Base-by-base conservation (phyloP, 2,888 invertebrate species). In the Leptinotarsa tumamoca region DNA sequence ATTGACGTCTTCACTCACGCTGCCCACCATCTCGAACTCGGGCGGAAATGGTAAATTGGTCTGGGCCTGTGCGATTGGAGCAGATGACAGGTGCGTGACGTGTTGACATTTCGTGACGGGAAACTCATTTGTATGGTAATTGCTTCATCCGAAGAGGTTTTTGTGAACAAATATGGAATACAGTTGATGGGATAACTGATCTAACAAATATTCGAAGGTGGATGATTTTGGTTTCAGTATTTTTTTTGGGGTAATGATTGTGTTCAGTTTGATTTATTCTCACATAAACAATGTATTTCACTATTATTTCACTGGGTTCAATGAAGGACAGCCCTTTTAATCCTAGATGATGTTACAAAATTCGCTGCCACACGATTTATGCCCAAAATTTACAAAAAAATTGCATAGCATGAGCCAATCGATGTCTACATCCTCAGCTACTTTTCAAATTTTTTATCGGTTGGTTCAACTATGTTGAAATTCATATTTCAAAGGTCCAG, bases 1-100 rank as follows among this genome's bases (percentile, higher is more conserved):
- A 78, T 79, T 80, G 80, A 80, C 77, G 78, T 78, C 76, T 78
- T 69, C 72, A 72, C 75, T 77, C 75, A 72, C 33, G 68, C 66
- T 68, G 21, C 67, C 43, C 69, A 27, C 56, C 18, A 51, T 58
- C 58, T 27, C 56, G 56, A n/a, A n/a, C 21, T 5, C 15, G 56
- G 43, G 27, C 54, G 68, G 54, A 63, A 15, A 43, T 10, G 63
- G 63, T 63, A 63, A 63, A 63, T 63, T 63, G 63, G 63, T 63
- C 63, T 63, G 3, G n/a, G 58, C 21, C 58, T 15, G 27, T 23
- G 58, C 13, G 23, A 58, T 23, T 14, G 58, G 58, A 4, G 33
- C 63, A 63, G 63, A n/a, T 63, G 63, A 63, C 63, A 63, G 63
- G 63, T 63, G 63, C 58, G 27, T 58, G 63, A 63, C 63, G 43